Evolutionary conservation across 2,113 vertebrate genomes (phyloP), one percentile per base, ranked within the genome.

Genomic region (Turnix velox): DNA sequence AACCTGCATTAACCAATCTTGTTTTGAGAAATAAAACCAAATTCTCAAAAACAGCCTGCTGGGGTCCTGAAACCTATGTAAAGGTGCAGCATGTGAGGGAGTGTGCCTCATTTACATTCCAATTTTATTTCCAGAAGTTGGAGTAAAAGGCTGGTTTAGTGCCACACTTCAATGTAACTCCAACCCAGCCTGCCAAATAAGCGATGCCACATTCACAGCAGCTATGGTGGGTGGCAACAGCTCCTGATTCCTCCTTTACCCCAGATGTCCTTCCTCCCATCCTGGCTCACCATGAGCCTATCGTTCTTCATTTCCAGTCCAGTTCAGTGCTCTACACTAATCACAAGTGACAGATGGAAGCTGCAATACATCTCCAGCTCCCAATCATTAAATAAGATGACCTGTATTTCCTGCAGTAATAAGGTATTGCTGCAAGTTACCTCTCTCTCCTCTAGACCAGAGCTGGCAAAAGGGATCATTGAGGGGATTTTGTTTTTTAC

Each of bases 301-400:
- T 65, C 35, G 0, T 43, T 59, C 76, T 63, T 84, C 42, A 83
- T 92, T 92, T 92, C 67, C 84, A 83, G 84, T 23, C 58, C 58
- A 84, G 28, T 86, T 73, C 87, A 72, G 51, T 52, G 24, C 33
- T 74, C 49, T 48, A 22, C 16, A 12, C 58, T 94, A 91, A 91
- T 80, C 8, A 0, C 52, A 79, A 92, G 49, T 91, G 92, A 85
- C 80, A 92, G 87, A 83, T 76, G 84, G 77, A 93, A 89, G 76
- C 80, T 91, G 84, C 51, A 83, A 79, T 66, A 66, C 45, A 62
- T 80, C 63, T 69, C 69, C 83, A 90, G 86, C 61, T 90, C 46
- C 37, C 65, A 58, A 83, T 90, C 89, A 80, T 91, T 88, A 92
- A 94, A 95, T 88, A 78, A 82, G 57, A 92, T 71, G 83, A 81